Conservation (phyloP, 2,888 invertebrate genomes). For the Mactromeris polynyma region DNA sequence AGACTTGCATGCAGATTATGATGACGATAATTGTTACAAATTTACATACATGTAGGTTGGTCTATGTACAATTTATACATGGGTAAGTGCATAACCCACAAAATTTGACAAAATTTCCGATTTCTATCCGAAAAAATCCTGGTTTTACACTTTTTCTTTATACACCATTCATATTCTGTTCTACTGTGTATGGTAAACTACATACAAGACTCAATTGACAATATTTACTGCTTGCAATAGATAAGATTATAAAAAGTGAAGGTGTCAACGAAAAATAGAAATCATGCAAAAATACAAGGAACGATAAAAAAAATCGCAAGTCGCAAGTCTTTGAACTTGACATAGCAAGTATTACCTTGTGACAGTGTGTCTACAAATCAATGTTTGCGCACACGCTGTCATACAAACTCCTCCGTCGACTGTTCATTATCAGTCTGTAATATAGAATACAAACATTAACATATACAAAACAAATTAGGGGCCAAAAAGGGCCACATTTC, state of each 20-base stretch:
- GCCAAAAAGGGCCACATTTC: neutral
- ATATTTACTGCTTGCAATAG: slow-evolving; percentile 9
- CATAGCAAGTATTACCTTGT: slow-evolving; percentile 33
- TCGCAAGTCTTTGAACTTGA: slow-evolving; percentile 31
- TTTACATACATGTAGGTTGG: neutral
- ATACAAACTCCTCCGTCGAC: slow-evolving; percentile 65
- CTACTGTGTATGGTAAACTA: neutral
- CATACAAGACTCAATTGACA: slow-evolving; percentile 12
- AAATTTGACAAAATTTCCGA: neutral
- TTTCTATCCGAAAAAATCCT: too few species aligned
- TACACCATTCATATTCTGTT: neutral
- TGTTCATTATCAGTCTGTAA: slow-evolving; percentile 66
- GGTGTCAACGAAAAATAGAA: neutral
- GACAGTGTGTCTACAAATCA: slow-evolving; percentile 13
- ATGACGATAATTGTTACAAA: neutral
- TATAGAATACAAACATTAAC: slow-evolving; percentile 32
- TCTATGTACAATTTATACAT: neutral
- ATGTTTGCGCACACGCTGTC: slow-evolving; percentile 24
- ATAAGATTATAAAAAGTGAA: slow-evolving; percentile 1
- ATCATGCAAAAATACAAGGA: neutral
- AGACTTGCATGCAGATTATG: slow-evolving; percentile 18
- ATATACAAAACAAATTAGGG: neutral
- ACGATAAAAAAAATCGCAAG: neutral
- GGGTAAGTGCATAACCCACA: neutral
- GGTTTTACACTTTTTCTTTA: neutral